phyloP scores from a whole-genome alignment of 1,140 invertebrate genomes.

The Calycopis cecrops region DNA sequence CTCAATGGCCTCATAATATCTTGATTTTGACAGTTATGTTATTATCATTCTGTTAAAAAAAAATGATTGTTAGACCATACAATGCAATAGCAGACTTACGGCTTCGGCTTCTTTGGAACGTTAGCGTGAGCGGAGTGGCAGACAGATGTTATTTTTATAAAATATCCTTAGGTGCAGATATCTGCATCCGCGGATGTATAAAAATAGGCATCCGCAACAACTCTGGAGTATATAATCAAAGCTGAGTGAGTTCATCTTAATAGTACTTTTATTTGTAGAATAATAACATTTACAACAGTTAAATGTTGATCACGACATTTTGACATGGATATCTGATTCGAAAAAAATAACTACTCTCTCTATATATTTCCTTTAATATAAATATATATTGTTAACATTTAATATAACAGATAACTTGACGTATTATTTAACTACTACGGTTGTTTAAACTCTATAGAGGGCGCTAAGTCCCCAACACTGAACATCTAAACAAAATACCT shows the following conservation, averaged over 20 bases:
- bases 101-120: no score
- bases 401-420: neutral
- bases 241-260: constrained; percentile 11
- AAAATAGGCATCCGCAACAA: no score
- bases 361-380: neutral
- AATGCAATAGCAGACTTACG: no score
- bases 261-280: constrained; percentile 11
- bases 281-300: constrained; percentile 19
- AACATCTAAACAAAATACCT: neutral
- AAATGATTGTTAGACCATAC: no score
- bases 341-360: constrained; percentile 4
- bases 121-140: no score
- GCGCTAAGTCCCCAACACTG: neutral
- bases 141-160: no score
- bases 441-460: constrained; percentile 2
- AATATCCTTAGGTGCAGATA: no score
- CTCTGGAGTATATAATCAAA: no score
- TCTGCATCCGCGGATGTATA: no score
- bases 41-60: no score
- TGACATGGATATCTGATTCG: constrained; percentile 13
- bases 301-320: constrained; percentile 12
- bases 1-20: no score
- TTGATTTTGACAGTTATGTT: no score
- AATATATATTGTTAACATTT: neutral
- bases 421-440: neutral